Conservation (phyloP, 2,888 invertebrate species). For the Pandemis heparana region DNA sequence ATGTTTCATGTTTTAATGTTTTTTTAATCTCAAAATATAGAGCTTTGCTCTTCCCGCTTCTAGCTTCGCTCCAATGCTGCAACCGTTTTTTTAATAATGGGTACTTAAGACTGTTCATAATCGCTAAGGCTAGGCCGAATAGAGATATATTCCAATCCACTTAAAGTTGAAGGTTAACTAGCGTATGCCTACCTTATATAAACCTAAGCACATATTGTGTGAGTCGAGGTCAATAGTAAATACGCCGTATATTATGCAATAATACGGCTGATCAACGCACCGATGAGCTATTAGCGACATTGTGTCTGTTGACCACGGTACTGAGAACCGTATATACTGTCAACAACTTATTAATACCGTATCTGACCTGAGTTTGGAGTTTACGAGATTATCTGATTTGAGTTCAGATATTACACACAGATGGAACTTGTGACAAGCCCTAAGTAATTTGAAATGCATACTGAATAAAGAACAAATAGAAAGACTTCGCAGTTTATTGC, state of each 20-base stretch:
- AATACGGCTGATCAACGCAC: constrained; percentile 10
- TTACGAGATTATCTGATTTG: too few species aligned
- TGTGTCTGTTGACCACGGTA: constrained; percentile 1
- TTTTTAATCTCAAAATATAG: too few species aligned
- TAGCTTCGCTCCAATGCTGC: too few species aligned
- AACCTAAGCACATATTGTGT: constrained; percentile 21
- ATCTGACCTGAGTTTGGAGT: neutral
- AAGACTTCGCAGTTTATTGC: too few species aligned
- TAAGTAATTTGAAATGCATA: too few species aligned
- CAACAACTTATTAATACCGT: neutral
- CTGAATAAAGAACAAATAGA: too few species aligned
- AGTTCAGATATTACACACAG: too few species aligned
- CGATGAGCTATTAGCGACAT: constrained; percentile 28
- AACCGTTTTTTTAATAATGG: neutral
- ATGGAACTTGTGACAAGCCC: too few species aligned
- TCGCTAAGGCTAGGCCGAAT: neutral
- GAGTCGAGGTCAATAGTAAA: constrained; percentile 25
- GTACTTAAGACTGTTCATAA: neutral
- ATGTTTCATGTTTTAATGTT: too few species aligned
- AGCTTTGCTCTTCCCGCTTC: too few species aligned
- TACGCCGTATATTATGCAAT: constrained; percentile 20
- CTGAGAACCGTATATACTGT: neutral
- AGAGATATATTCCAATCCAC: constrained; percentile 1
- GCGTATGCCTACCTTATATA: neutral
- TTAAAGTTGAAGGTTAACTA: constrained; percentile 10